Conservation (phyloP, 2,113 vertebrate genomes). For the Azemiops feae region DNA sequence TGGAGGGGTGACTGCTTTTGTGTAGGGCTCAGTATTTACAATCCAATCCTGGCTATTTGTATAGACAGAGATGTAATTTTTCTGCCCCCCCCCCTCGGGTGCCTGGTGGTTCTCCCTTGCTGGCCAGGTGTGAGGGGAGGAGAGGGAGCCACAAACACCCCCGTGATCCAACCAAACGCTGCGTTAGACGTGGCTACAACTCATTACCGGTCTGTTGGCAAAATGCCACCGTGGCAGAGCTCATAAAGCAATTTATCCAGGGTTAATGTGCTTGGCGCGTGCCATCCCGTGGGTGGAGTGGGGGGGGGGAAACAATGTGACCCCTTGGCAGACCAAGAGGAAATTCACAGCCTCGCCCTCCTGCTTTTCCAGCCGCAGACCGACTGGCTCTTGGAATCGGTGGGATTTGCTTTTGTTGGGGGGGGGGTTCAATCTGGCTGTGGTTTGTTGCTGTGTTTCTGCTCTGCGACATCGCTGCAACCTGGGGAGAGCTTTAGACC, state of each 20-base stretch:
- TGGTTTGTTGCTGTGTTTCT: neutral
- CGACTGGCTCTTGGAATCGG: neutral
- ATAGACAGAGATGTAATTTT: neutral
- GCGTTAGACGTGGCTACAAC: rapidly evolving
- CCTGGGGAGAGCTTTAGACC: neutral
- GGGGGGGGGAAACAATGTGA: neutral
- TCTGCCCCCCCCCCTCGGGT: neutral
- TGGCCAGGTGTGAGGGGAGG: no score
- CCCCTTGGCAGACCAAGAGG: neutral
- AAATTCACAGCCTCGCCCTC: neutral
- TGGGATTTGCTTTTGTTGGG: neutral
- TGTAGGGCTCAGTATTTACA: neutral
- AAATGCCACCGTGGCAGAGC: neutral
- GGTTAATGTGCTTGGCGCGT: neutral
- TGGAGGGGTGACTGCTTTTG: neutral
- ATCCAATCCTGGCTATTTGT: neutral
- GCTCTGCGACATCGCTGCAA: neutral
- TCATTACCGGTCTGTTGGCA: neutral
- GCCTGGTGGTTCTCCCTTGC: neutral
- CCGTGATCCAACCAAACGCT: neutral
- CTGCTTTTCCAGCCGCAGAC: neutral
- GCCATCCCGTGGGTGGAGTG: neutral
- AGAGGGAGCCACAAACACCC: neutral
- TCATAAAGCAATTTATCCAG: neutral
- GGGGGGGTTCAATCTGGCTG: neutral